Conservation (phyloP, 2,888 invertebrate genomes). For the Folsomia candida region DNA sequence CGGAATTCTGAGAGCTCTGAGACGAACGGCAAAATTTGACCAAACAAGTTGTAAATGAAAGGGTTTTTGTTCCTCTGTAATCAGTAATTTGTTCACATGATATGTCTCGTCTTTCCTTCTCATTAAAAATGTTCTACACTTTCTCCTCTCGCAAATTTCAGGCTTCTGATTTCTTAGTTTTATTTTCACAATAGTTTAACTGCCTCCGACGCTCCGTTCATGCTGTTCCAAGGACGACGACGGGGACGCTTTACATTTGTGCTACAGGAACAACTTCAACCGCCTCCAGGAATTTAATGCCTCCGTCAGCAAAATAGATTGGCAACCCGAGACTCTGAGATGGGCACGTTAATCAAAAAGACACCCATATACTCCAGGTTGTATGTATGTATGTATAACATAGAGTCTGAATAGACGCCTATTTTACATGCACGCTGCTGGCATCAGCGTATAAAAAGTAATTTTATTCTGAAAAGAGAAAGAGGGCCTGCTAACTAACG, state of each 20-base stretch:
- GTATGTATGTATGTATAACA: neutral
- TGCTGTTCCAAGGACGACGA: neutral
- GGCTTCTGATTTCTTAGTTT: slow-evolving; percentile 16
- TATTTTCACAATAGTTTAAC: slow-evolving; percentile 18
- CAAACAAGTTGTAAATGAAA: neutral
- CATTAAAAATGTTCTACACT: slow-evolving; percentile 18
- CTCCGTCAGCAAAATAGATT: slow-evolving; percentile 22
- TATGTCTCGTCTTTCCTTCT: slow-evolving; percentile 16
- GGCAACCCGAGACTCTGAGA: slow-evolving; percentile 19
- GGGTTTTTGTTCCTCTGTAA: neutral
- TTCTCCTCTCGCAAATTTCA: slow-evolving; percentile 8
- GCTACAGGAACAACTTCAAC: neutral
- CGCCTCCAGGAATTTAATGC: slow-evolving; percentile 17
- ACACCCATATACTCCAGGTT: neutral
- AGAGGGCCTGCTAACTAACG: no score
- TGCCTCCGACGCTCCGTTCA: neutral
- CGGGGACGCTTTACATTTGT: slow-evolving; percentile 2
- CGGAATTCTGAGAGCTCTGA: no score
- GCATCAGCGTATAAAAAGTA: no score
- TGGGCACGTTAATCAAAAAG: slow-evolving; percentile 21
- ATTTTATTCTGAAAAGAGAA: no score
- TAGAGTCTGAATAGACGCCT: no score
- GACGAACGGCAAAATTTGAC: neutral
- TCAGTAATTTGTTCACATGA: slow-evolving; percentile 14
- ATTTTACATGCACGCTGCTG: no score